Evolutionary conservation across 2,797 vertebrate species (phyloP).

Genomic region (Nothura maculosa): DNA sequence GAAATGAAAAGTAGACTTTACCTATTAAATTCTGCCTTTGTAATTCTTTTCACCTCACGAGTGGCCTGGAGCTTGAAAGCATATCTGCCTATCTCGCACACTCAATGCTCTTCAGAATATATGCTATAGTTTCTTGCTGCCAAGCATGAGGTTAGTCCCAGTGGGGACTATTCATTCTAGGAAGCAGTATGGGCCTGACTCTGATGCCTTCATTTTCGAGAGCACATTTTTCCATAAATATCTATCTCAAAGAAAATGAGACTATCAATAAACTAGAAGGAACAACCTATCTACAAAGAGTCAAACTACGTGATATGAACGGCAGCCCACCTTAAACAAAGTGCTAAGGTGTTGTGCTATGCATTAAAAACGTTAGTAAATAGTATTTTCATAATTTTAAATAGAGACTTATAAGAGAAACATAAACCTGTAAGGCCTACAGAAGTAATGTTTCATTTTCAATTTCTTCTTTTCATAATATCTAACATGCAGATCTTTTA

Average conservation of each 20-base stretch:
- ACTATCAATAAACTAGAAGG: neutral
- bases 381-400: fast-evolving
- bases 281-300: neutral
- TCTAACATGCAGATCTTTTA: fast-evolving
- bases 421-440: neutral
- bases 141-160: fast-evolving
- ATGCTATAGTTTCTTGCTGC: neutral
- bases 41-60: neutral
- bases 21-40: neutral
- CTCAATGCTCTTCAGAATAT: neutral
- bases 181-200: fast-evolving
- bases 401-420: fast-evolving
- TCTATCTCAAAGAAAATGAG: neutral
- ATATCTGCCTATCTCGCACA: neutral
- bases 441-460: neutral
- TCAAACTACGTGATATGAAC: neutral
- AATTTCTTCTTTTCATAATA: neutral
- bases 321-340: fast-evolving
- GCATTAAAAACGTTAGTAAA: fast-evolving
- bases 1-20: neutral
- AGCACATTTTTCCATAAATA: neutral
- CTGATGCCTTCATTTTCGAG: too few species aligned
- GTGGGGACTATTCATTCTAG: too few species aligned
- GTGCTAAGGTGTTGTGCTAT: neutral
- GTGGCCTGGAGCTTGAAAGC: neutral